phyloP scores from a whole-genome alignment of 2,888 invertebrate species.

The Pseudeuparius sepicola region DNA sequence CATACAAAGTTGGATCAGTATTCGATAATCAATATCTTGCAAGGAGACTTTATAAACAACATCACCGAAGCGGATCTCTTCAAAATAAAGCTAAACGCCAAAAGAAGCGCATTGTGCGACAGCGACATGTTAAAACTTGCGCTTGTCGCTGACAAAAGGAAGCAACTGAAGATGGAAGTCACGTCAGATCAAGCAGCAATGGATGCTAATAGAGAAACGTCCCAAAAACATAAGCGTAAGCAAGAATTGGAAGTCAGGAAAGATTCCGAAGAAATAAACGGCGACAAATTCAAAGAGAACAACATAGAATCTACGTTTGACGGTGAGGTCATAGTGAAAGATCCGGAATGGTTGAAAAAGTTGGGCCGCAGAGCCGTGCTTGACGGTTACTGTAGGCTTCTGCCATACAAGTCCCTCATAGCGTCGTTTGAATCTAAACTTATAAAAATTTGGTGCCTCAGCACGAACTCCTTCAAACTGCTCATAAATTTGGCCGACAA shows the following conservation, averaged over 20 bases:
- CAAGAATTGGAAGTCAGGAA: conserved; percentile 14
- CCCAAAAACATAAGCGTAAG: conserved; percentile 15
- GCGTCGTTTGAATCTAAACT: conserved; percentile 22
- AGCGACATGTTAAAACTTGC: conserved; percentile 9
- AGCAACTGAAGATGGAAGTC: conserved; percentile 1
- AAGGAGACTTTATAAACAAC: conserved; percentile 20
- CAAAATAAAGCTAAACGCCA: conserved; percentile 7
- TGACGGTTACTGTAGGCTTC: conserved; percentile 26
- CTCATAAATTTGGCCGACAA: conserved; percentile 24
- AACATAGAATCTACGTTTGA: conserved; percentile 23
- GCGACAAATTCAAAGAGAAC: not conserved
- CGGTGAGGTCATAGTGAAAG: conserved; percentile 26
- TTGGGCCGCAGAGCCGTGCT: conserved; percentile 20
- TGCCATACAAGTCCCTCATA: conserved; percentile 29
- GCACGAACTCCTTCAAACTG: conserved; percentile 22
- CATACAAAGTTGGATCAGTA: not conserved
- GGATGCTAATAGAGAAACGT: too few species aligned
- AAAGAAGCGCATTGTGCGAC: conserved; percentile 4
- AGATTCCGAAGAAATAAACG: not conserved
- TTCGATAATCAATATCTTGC: not conserved
- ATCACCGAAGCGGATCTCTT: conserved; percentile 19
- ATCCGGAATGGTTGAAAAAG: conserved; percentile 23
- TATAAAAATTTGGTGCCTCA: conserved; percentile 29
- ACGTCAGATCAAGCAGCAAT: not conserved
- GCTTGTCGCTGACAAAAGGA: conserved; percentile 10